Percentiles rank a stretch among this genome's conserved stretches.
Conservation (phyloP, 2,888 invertebrate genomes). For the Nycteola revayana region DNA sequence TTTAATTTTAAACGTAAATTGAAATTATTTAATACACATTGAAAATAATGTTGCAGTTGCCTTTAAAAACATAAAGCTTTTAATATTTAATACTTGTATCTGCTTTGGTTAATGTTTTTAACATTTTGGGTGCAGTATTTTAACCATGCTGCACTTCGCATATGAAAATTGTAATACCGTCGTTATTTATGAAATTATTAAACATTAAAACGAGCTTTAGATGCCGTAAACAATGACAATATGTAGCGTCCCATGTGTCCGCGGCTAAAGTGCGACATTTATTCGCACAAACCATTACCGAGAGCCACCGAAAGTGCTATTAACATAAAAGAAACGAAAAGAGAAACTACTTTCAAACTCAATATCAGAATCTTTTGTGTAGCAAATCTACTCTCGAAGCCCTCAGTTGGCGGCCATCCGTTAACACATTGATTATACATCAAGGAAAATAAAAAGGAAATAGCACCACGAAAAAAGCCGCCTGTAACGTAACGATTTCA, state of each 20-base stretch:
- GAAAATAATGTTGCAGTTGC: too few species aligned
- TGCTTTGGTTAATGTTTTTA: too few species aligned
- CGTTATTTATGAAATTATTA: conserved; percentile 37
- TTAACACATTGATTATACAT: conserved; percentile 82
- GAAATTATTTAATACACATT: too few species aligned
- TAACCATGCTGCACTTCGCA: conserved; percentile 10
- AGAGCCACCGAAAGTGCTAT: conserved; percentile 70
- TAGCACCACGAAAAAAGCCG: conserved; percentile 70
- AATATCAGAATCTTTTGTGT: conserved; percentile 80
- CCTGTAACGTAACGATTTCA: conserved; percentile 74
- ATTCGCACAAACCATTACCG: conserved; percentile 69
- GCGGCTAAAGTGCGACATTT: conserved; percentile 62
- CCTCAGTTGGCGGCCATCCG: conserved; percentile 72
- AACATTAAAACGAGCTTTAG: conserved; percentile 36
- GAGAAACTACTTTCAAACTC: conserved; percentile 79
- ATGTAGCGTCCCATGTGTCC: conserved; percentile 50
- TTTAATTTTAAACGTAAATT: too few species aligned
- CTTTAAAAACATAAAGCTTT: too few species aligned
- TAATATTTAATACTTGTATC: too few species aligned
- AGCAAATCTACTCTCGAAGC: conserved; percentile 73
- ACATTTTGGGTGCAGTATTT: too few species aligned
- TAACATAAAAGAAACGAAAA: conserved; percentile 74
- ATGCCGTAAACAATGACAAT: conserved; percentile 46
- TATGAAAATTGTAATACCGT: conserved; percentile 22
- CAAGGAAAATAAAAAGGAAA: conserved; percentile 79